Evolutionary conservation across 2,888 invertebrate genomes (phyloP).

Genomic region (Drosophila planitibia): DNA sequence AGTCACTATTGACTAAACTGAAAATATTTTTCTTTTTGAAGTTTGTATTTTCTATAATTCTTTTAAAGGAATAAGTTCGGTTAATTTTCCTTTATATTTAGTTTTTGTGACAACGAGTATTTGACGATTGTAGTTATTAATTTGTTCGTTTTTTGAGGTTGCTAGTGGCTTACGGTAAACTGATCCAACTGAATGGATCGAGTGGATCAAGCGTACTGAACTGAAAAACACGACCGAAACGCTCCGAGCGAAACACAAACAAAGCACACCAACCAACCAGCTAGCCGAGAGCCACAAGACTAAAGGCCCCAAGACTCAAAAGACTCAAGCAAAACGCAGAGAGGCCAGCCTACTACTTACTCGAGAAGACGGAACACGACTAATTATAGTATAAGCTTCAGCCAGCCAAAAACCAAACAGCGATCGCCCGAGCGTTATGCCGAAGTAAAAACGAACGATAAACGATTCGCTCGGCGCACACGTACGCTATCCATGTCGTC

Average conservation of each 20-base stretch:
- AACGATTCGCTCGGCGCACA: constrained; percentile 56
- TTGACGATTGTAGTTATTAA: neutral
- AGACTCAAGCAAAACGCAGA: constrained; percentile 34
- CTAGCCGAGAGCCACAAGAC: constrained; percentile 49
- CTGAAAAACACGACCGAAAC: constrained; percentile 69
- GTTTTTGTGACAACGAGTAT: constrained; percentile 1
- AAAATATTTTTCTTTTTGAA: constrained; percentile 3
- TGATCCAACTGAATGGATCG: constrained; percentile 85
- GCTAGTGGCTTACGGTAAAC: constrained; percentile 58
- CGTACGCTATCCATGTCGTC: constrained; percentile 62
- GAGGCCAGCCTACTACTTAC: constrained; percentile 84
- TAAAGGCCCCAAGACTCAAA: constrained; percentile 30
- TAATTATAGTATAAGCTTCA: constrained; percentile 84
- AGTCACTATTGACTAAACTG: constrained; percentile 6
- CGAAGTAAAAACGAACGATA: constrained; percentile 29
- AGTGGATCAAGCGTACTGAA: constrained; percentile 84
- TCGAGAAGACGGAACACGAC: constrained; percentile 85
- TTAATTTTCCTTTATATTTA: constrained; percentile 2
- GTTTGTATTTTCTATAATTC: constrained; percentile 1
- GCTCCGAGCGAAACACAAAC: constrained; percentile 58
- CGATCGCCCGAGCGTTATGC: constrained; percentile 31
- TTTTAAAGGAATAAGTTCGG: neutral
- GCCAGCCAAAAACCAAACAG: constrained; percentile 71
- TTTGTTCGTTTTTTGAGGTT: constrained; percentile 8
- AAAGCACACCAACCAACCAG: constrained; percentile 33